These are phyloP conservation scores for Florisuga fusca DNA, from an alignment of 2,797 vertebrate genomes.

Conservation along the genomic window DNA sequence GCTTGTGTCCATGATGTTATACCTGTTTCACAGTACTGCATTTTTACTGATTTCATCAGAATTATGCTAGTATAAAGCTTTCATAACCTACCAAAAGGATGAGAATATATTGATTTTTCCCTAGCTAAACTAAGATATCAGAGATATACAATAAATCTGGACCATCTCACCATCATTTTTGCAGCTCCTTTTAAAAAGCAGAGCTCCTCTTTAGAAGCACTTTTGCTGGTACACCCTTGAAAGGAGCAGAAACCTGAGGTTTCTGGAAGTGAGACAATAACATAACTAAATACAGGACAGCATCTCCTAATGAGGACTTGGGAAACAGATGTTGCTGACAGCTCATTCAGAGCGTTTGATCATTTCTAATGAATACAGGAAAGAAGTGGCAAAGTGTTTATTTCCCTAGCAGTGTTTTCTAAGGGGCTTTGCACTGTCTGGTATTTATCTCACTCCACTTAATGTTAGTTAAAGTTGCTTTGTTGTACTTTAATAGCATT, in stretches of 20 bases:
- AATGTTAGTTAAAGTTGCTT: background rate
- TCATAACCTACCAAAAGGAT: background rate
- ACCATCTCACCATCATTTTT: background rate
- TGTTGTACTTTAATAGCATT: conserved; percentile 30
- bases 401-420: background rate
- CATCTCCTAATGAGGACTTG: background rate
- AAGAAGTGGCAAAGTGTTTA: background rate
- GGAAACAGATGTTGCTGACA: background rate
- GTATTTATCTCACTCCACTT: background rate
- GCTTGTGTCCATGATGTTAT: background rate
- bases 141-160: background rate
- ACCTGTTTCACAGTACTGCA: background rate
- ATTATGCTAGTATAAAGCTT: conserved; percentile 1
- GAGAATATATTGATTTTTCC: background rate
- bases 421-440: background rate
- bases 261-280: background rate
- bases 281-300: background rate
- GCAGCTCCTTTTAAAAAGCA: conserved; percentile 31
- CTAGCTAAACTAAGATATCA: conserved; percentile 4
- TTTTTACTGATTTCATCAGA: conserved; percentile 3
- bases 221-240: background rate
- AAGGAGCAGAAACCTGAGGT: background rate
- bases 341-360: background rate
- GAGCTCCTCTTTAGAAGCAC: background rate
- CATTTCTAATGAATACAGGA: background rate